phyloP scores from a whole-genome alignment of 2,113 vertebrate species.

The Saguinus imperator region DNA sequence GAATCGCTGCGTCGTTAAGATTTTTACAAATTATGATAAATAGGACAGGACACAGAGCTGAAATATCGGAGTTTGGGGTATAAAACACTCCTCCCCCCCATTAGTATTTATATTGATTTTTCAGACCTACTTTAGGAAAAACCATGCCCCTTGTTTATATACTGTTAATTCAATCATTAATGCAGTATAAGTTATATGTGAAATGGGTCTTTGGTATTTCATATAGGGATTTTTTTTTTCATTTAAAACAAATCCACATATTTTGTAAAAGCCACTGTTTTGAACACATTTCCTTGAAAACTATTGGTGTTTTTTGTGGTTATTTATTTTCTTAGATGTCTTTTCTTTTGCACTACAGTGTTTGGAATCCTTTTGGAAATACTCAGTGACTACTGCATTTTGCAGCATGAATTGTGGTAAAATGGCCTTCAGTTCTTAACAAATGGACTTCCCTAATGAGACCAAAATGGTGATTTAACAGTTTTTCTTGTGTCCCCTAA shows the following conservation, averaged over 20 bases:
- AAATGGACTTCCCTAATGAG: slow-evolving; percentile 48
- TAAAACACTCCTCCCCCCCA: slow-evolving; percentile 83
- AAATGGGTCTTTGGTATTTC: slow-evolving; percentile 85
- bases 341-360: slow-evolving; percentile 80
- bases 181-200: slow-evolving; percentile 85
- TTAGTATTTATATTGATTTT: slow-evolving; percentile 89
- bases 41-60: slow-evolving; percentile 85
- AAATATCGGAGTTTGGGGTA: slow-evolving; percentile 85
- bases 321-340: slow-evolving; percentile 80
- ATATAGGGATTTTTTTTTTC: slow-evolving; percentile 81
- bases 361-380: slow-evolving; percentile 68
- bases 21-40: slow-evolving; percentile 82
- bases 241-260: slow-evolving; percentile 73
- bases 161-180: slow-evolving; percentile 81
- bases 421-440: slow-evolving; percentile 56
- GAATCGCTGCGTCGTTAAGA: slow-evolving; percentile 91
- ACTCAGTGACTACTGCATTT: slow-evolving; percentile 68
- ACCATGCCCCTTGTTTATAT: slow-evolving; percentile 84
- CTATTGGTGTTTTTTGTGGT: slow-evolving; percentile 62
- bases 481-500: slow-evolving; percentile 60
- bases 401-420: slow-evolving; percentile 60
- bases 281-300: slow-evolving; percentile 72
- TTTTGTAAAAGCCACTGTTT: slow-evolving; percentile 76
- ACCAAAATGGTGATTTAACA: slow-evolving; percentile 44
- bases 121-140: slow-evolving; percentile 84